Evolutionary conservation across 2,888 invertebrate species (phyloP).

Genomic region (Oligia latruncula): DNA sequence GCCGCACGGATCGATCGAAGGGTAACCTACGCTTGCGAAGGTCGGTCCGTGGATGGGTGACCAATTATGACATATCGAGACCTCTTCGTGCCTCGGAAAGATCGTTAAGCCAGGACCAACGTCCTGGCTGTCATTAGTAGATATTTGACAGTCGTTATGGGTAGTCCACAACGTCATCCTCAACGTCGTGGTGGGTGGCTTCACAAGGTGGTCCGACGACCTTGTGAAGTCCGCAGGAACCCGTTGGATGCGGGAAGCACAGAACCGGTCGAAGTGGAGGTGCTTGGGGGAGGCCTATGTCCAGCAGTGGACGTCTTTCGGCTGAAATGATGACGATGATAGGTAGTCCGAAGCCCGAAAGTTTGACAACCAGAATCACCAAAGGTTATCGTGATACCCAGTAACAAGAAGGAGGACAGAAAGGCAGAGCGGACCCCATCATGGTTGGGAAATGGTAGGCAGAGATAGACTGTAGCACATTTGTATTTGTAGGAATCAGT

Average conservation of each 20-base stretch:
- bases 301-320: no score
- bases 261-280: no score
- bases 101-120: background rate
- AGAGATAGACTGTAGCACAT: constrained; percentile 13
- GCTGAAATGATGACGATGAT: no score
- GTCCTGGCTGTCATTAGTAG: background rate
- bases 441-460: background rate
- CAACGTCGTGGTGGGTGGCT: no score
- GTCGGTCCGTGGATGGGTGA: background rate
- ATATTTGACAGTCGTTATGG: background rate
- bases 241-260: no score
- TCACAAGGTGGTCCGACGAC: no score
- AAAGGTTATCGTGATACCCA: background rate
- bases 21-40: background rate
- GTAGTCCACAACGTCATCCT: background rate
- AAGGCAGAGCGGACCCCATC: background rate
- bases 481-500: constrained; percentile 5
- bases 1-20: background rate
- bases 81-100: background rate
- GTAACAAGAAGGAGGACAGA: background rate
- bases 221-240: no score
- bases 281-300: no score
- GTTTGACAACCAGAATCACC: background rate
- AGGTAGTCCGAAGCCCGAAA: background rate
- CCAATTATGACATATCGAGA: background rate